Evolutionary conservation across 2,797 vertebrate species (phyloP).

Genomic region (Sparidentex hasta): DNA sequence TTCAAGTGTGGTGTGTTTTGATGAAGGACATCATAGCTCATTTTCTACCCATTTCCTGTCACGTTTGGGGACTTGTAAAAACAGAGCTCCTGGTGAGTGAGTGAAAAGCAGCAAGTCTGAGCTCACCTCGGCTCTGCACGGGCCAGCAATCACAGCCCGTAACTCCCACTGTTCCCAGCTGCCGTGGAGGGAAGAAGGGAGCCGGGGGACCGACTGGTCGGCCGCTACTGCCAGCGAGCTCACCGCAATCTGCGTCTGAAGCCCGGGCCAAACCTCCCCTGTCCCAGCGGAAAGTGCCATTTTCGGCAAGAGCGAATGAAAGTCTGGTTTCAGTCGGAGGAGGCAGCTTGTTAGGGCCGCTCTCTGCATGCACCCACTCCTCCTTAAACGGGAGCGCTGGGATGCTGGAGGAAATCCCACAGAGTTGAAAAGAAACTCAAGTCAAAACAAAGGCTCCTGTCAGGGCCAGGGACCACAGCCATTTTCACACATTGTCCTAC

Average conservation of each 20-base stretch:
- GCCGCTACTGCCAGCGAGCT: conserved; percentile 62
- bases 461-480: conserved; percentile 45
- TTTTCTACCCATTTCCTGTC: conserved; percentile 71
- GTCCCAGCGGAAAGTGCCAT: conserved; percentile 78
- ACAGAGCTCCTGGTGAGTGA: conserved; percentile 68
- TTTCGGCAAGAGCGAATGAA: conserved; percentile 75
- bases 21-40: conserved; percentile 61
- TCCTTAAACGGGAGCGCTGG: conserved; percentile 68
- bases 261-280: conserved; percentile 71
- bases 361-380: conserved; percentile 49
- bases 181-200: conserved; percentile 56
- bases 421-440: conserved; percentile 64
- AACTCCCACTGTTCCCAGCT: conserved; percentile 79
- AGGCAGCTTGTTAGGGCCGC: conserved; percentile 70
- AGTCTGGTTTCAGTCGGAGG: conserved; percentile 70
- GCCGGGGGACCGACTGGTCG: conserved; percentile 55
- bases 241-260: conserved; percentile 68
- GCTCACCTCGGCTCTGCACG: conserved; percentile 74
- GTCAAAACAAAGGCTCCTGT: conserved; percentile 71
- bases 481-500: conserved; percentile 69
- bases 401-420: conserved; percentile 75
- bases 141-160: conserved; percentile 74
- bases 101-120: conserved; percentile 69
- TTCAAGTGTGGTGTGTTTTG: conserved; percentile 47
- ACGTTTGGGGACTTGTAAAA: conserved; percentile 67